Evolutionary conservation across 2,888 invertebrate genomes (phyloP), one percentile per base, ranked within the genome.

Genomic region (Augiades crinisus): DNA sequence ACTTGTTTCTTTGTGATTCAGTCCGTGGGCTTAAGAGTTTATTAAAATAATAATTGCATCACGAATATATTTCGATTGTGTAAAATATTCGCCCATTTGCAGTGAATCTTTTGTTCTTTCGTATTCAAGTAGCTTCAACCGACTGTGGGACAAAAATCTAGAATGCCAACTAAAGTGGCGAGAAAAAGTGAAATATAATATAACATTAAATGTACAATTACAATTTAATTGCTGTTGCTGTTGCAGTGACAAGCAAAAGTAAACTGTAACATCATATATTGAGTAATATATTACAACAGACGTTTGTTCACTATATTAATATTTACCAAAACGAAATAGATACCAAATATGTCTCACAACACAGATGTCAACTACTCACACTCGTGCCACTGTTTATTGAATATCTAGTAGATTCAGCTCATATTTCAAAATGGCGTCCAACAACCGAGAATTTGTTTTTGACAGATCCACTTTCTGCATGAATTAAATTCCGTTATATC

Each of bases 371-470:
- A 13, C 8, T 8, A 31, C 19, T 31, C 16, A 21, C 13, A 31
- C 19, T 31, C 16, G 31, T 12, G 31, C 22, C 14, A 10, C 45
- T 34, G 30, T 19, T 41, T 41, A n/a, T 31, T 5, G 12, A 43
- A 31, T 13, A 17, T 17, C 22, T 1, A 14, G 5, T 30, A 19
- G 19, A 21, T 7, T 19, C 21, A 10, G 44, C 27, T 59, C 55
- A 57, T 59, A 60, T 58, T 62, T 60, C 60, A 60, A 44, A 24
- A 43, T 41, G 53, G 47, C 45, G 47, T 47, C 53, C 51, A 38
- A 46, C 33, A 38, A 37, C 37, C 36, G 30, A 36, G 40, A 41
- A 44, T 47, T 52, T 55, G 61, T 54, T 49, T 56, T 54, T 59
- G 63, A 60, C 59, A 58, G 50, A 33, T 54, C 17, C 16, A 31